Conservation (phyloP, 2,113 vertebrate species). For the Ceyx melanurus region DNA sequence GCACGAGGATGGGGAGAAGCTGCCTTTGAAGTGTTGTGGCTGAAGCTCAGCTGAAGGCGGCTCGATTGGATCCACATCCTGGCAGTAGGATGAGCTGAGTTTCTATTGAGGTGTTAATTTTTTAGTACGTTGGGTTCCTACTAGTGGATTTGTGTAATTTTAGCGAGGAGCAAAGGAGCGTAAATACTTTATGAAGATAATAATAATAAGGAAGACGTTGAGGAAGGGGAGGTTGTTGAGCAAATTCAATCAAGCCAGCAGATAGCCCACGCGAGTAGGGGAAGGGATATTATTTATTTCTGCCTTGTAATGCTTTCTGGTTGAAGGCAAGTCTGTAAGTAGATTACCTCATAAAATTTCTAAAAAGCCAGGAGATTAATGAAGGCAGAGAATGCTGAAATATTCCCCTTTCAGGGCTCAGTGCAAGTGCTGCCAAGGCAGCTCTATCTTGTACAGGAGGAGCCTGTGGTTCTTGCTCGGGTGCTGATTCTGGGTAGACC, state of each 20-base stretch:
- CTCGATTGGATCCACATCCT: not conserved
- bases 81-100: not conserved
- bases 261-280: not conserved
- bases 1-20: not conserved
- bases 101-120: not conserved
- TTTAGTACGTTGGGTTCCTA: not conserved
- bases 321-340: constrained; percentile 19
- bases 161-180: not conserved
- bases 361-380: constrained; percentile 4
- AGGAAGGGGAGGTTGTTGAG: not conserved
- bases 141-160: not conserved
- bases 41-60: not conserved
- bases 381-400: not conserved
- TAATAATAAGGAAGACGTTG: not conserved
- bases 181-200: not conserved
- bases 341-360: constrained; percentile 18
- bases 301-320: constrained; percentile 18
- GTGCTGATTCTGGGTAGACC: not conserved
- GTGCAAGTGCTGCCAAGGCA: not conserved
- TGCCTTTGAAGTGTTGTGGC: not conserved
- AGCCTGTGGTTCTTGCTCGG: not conserved
- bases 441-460: not conserved
- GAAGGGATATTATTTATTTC: not conserved
- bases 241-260: not conserved
- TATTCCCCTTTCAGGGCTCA: not conserved